Percentiles rank a stretch among this genome's conserved stretches.
Evolutionary conservation across 2,113 vertebrate species (phyloP).

Genomic region (Chaenocephalus aceratus): DNA sequence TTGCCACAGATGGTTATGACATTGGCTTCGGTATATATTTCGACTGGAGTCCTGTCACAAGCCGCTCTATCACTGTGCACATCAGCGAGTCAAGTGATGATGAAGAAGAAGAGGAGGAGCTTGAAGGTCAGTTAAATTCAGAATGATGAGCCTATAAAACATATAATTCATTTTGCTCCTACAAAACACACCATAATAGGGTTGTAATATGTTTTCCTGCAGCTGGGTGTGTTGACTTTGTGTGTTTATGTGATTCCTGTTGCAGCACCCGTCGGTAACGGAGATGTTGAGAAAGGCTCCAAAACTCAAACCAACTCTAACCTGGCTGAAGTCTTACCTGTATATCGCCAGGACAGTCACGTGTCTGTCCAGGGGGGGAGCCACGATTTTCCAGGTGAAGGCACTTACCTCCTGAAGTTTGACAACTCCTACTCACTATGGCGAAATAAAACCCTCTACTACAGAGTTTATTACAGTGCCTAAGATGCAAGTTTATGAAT

Average conservation of each 20-base stretch:
- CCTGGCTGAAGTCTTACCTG: constrained; percentile 92
- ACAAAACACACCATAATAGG: background rate
- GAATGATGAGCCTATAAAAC: background rate
- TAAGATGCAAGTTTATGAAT: constrained; percentile 74
- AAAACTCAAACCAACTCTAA: constrained; percentile 86
- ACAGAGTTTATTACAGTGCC: constrained; percentile 94
- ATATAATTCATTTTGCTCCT: background rate
- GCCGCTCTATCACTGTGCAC: constrained; percentile 94
- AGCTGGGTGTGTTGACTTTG: constrained; percentile 33
- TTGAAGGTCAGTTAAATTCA: constrained; percentile 85
- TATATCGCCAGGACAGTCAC: constrained; percentile 96
- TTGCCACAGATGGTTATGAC: constrained; percentile 96
- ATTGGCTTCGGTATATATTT: constrained; percentile 98
- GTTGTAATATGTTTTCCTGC: background rate
- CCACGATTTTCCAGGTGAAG: constrained; percentile 96
- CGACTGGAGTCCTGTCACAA: constrained; percentile 95
- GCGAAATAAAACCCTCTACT: constrained; percentile 98
- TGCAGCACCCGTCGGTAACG: constrained; percentile 88
- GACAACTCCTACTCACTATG: constrained; percentile 99
- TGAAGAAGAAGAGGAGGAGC: constrained; percentile 95
- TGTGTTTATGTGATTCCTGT: constrained; percentile 24
- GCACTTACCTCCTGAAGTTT: constrained; percentile 97
- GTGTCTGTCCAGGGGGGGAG: constrained; percentile 91
- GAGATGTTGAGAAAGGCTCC: constrained; percentile 95
- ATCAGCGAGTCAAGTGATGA: constrained; percentile 98